A percentile compares a stretch with the other conserved stretches of the same genome.
These are phyloP conservation scores for Cephus spinipes DNA, from an alignment of 2,888 invertebrate species.

Conservation along the genomic window DNA sequence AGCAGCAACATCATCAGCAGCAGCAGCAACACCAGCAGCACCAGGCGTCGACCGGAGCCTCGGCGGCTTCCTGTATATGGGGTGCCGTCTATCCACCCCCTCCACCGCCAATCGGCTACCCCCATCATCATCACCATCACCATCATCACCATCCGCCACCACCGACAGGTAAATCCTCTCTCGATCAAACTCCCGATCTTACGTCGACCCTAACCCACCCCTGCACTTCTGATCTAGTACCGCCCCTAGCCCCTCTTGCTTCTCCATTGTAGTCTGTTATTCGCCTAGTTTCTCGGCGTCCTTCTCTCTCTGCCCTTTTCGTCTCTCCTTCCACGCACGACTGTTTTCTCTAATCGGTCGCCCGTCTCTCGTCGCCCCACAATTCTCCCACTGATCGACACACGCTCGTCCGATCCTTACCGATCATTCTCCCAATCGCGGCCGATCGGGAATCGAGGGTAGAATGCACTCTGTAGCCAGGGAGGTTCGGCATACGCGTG, in stretches of 20 bases:
- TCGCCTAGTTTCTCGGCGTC: neutral
- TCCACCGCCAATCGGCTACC: constrained; percentile 52
- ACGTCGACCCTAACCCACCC: neutral
- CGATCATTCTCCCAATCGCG: neutral
- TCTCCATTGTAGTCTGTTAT: neutral
- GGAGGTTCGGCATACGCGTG: neutral
- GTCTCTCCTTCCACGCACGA: neutral
- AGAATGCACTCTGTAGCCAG: neutral
- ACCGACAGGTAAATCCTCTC: constrained; percentile 47
- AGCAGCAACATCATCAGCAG: constrained; percentile 36
- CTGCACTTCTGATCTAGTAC: neutral
- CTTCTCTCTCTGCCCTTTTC: neutral
- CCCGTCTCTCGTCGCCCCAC: neutral
- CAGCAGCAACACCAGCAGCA: constrained; percentile 52
- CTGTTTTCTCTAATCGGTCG: neutral
- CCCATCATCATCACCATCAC: constrained; percentile 56
- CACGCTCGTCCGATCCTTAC: neutral
- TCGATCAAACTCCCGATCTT: neutral
- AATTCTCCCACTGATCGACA: neutral
- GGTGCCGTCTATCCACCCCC: constrained; percentile 58
- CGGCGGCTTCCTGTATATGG: constrained; percentile 44
- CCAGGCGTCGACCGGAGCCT: constrained; percentile 32
- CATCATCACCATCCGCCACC: constrained; percentile 51
- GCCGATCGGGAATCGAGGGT: neutral
- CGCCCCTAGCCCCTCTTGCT: neutral